Base-by-base conservation (phyloP, 2,797 vertebrate genomes). In the Danio jaintianensis region DNA sequence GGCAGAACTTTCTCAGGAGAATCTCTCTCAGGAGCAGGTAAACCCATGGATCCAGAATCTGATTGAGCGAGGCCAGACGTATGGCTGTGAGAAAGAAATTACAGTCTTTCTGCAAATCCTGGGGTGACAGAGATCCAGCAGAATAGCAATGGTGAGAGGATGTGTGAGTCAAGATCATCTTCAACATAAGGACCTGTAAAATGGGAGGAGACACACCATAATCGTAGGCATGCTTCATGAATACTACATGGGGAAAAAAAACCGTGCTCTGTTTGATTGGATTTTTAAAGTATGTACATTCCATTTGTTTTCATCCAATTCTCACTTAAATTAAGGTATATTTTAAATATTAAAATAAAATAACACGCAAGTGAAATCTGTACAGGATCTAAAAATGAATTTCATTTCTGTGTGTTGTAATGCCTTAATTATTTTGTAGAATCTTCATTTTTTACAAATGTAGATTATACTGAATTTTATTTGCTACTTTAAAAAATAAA, bases 1-100 rank as follows among this genome's bases (percentile, higher is more conserved):
- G 95, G 85, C 96, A 96, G 87, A 96, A 94, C 90, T 96, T 96
- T 80, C 92, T 94, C 16, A 99, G 92, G 4, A 98, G 93, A 87
- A 99, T 98, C 92, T 96, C 96, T 83, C 98, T 91, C 71, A 99
- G 88, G 47, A 99, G 95, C 89, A 99, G 90, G 85, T 99, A 99
- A 83, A 99, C 96, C 98, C 98, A 99, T 0, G 98, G 98, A 85
- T 99, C 97, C 86, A 99, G 93, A 88, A 99, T 99, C 91, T 99
- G 98, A 90, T 99, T 99, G 8, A 99, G 93, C 0, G 98, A 99
- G 47, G 98, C 98, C 92, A 99, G 85, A 67, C 97, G 97, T 83
- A 99, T 95, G 0, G 96, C 95, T 0, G 92, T 96, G 84, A 99
- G 89, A 67, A 96, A 96, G 89, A 96, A 94, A 68, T 94, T 91